phyloP scores from a whole-genome alignment of 1,140 invertebrate species.

The Listronotus oregonensis region DNA sequence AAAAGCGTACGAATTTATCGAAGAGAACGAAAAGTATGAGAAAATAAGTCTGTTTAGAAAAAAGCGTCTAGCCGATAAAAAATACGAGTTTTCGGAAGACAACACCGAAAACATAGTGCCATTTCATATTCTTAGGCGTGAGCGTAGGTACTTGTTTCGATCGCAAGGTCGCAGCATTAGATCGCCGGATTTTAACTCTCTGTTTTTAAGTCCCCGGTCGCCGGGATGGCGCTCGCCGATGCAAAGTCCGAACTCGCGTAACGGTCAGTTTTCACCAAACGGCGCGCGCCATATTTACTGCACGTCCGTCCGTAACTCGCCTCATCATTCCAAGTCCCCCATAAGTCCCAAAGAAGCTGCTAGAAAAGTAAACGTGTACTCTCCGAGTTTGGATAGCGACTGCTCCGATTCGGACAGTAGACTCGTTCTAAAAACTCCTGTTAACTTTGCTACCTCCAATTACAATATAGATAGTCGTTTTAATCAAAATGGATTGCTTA shows the following conservation, averaged over 20 bases:
- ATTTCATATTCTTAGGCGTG: conserved; percentile 61
- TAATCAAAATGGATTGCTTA: conserved; percentile 48
- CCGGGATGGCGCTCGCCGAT: conserved; percentile 50
- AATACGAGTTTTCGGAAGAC: conserved; percentile 88
- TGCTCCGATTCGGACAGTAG: conserved; percentile 53
- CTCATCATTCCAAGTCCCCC: conserved; percentile 53
- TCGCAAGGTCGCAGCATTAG: conserved; percentile 46
- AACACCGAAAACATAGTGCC: conserved; percentile 84
- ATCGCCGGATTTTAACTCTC: conserved; percentile 50
- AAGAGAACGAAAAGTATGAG: conserved; percentile 80
- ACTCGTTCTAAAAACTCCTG: conserved; percentile 48
- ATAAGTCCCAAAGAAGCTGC: conserved; percentile 52
- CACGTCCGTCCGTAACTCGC: conserved; percentile 49
- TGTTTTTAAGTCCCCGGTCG: conserved; percentile 54
- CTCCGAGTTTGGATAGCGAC: conserved; percentile 53
- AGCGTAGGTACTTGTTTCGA: conserved; percentile 49
- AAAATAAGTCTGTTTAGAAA: conserved; percentile 82
- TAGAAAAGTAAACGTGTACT: conserved; percentile 54
- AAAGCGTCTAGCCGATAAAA: conserved; percentile 85
- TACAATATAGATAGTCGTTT: conserved; percentile 32
- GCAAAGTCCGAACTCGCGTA: conserved; percentile 53
- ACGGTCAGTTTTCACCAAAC: conserved; percentile 51
- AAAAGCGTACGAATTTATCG: conserved; percentile 84
- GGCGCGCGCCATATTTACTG: conserved; percentile 51
- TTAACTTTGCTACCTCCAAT: conserved; percentile 41